A percentile compares a stretch with the other conserved stretches of the same genome.
These are phyloP conservation scores for Oncopeltus fasciatus DNA, from an alignment of 1,140 invertebrate species.

Conservation along the genomic window DNA sequence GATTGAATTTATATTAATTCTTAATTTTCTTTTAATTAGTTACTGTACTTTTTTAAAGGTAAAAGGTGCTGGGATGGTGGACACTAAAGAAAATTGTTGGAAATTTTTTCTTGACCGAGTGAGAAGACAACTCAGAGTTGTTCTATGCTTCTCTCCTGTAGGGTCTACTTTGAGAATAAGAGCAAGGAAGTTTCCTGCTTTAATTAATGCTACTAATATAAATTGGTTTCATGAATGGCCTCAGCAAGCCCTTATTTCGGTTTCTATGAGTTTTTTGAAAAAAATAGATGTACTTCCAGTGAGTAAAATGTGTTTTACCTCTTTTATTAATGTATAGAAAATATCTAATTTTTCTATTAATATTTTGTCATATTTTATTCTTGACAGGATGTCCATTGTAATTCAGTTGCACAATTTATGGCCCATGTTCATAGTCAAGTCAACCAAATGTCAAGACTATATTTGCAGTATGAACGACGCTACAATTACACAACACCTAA, in stretches of 20 bases:
- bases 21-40: not conserved
- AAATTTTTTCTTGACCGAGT: conserved; percentile 94
- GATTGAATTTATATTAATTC: not conserved
- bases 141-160: conserved; percentile 88
- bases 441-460: conserved; percentile 72
- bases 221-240: conserved; percentile 99
- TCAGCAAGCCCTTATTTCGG: conserved; percentile 84
- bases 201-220: conserved; percentile 86
- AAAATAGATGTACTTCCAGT: conserved; percentile 66
- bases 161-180: conserved; percentile 79
- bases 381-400: conserved; percentile 44
- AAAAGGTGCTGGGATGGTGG: conserved; percentile 68
- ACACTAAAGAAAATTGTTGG: conserved; percentile 92
- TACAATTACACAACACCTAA: conserved; percentile 97
- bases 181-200: conserved; percentile 85
- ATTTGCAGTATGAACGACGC: conserved; percentile 73
- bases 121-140: conserved; percentile 74
- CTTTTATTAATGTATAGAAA: conserved; percentile 5
- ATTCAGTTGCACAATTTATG: conserved; percentile 82
- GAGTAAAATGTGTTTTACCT: conserved; percentile 27
- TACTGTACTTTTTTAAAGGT: conserved; percentile 32
- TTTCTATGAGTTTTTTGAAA: conserved; percentile 74
- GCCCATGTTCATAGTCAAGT: conserved; percentile 86
- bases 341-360: not conserved
- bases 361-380: not conserved